A percentile compares a stretch with the other conserved stretches of the same genome.
These are phyloP conservation scores for Papilio dardanus DNA, from an alignment of 1,140 invertebrate genomes.

Conservation along the genomic window DNA sequence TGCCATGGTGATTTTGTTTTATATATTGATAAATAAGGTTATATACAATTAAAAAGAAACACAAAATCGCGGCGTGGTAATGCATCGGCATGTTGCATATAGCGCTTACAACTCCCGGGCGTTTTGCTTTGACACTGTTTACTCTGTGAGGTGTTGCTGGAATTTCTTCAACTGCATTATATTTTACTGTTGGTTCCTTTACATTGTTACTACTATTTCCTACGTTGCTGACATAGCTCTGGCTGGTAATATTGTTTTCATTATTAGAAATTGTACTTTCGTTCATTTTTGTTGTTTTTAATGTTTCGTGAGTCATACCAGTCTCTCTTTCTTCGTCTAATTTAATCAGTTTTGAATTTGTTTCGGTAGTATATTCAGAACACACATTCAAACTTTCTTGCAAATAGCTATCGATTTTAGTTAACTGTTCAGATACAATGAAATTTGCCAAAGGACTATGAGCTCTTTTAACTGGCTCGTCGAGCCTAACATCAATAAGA, in stretches of 20 bases:
- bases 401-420: conserved; percentile 70
- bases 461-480: conserved; percentile 46
- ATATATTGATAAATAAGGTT: conserved; percentile 80
- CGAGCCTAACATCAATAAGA: conserved; percentile 27
- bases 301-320: no score
- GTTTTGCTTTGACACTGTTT: conserved; percentile 66
- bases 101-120: conserved; percentile 60
- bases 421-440: conserved; percentile 57
- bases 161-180: background rate
- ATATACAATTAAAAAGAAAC: conserved; percentile 80
- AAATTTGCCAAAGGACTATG: conserved; percentile 59
- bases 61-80: conserved; percentile 80
- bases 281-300: no score
- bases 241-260: conserved; percentile 4
- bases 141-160: conserved; percentile 47
- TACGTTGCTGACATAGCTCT: background rate
- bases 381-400: conserved; percentile 68
- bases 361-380: conserved; percentile 46
- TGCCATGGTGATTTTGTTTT: conserved; percentile 70
- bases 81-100: conserved; percentile 80
- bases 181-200: conserved; percentile 4
- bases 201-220: background rate
- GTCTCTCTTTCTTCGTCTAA: conserved; percentile 38
- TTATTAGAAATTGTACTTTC: no score
- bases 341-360: conserved; percentile 36